Base-by-base conservation (phyloP, 2,888 invertebrate species). In the Drosophila birchii region DNA sequence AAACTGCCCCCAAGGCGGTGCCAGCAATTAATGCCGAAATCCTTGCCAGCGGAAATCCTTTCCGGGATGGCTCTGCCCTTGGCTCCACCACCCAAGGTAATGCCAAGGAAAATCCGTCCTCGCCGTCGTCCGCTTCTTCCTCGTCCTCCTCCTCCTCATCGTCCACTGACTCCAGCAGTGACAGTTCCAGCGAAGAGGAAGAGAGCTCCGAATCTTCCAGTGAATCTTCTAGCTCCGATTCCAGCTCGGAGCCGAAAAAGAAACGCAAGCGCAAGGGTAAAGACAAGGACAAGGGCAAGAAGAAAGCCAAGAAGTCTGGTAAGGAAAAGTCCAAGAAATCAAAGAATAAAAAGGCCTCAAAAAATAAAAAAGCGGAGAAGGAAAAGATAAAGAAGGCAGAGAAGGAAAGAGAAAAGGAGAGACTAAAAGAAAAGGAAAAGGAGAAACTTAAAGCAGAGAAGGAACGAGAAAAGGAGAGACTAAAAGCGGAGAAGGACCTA, bases 1-100 rank as follows among this genome's bases (percentile, higher is more conserved):
- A 98, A 77, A 92, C 86, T 73, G 92, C 92, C 0, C 93, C 93
- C 5, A 92, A 92, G 75, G 73, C 80, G 4, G 91, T 92, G 36
- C 92, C 92, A 1, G 90, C 92, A 70, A 80, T 91, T 79, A 87
- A 92, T 87, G 81, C 90, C 23, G 89, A 92, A 80, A 81, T 91
- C 55, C 61, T 92, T 63, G 90, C 93, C 67, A 69, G 75, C 18
- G 89, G 91, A 4, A 86, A 89, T 68, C 83, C 85, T 0, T 84
- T 84, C 45, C 78, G 73, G 44, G 84, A 84, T 64, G 64, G 23
- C 29, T 79, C 81, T 3, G 73, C 87, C 0, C 23, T 54, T 1
- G 67, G 75, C 5, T 60, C 76, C 61, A 80, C 76, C 49, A 80
- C 76, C 49, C 49, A 51, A 1, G 76, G 69, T 0, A 16, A 5